Base-by-base conservation (phyloP, 2,113 vertebrate species). In the Chamaea fasciata region DNA sequence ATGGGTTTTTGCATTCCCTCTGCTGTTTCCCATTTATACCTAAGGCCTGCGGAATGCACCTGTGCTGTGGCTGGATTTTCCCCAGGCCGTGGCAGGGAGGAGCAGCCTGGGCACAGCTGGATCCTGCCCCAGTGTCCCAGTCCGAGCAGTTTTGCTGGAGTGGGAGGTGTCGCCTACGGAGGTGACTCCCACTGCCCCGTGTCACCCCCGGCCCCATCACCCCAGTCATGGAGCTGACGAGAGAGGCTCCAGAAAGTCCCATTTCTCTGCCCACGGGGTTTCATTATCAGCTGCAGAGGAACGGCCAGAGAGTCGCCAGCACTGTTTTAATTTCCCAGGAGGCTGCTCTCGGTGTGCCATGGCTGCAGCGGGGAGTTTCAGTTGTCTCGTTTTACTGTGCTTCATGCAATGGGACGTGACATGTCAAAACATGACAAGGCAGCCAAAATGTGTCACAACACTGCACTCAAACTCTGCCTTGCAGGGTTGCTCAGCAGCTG, bases 271-370 rank as follows among this genome's bases (percentile, higher is more conserved):
- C 82, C 70, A 50, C 9, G 3, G 42, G 31, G 57, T 94, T 57
- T 93, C 62, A 19, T 83, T 91, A 89, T 46, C 75, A 63, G 52
- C 63, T 44, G 83, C 74, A 62, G 49, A 68, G 42, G 62, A 68
- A 50, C 56, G 96, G 91, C 69, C 89, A 55, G 80, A 83, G 87
- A 49, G 60, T 55, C 13, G 7, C 76, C 69, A 62, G 69, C 65
- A 12, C n/a, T 21, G 80, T 44, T 95, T 91, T 97, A 83, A 96
- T 96, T 97, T 97, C 96, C 96, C 96, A 65, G 69, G 96, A 87
- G 96, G 78, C 47, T n/a, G n/a, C 70, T 93, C 52, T 15, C 26
- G 60, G 73, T 62, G 79, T 85, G 92, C 89, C 84, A 44, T 7
- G n/a, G 83, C 90, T 87, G 33, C 70, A 33, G 83, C 22, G 1